Conservation (phyloP, 2,797 vertebrate genomes). For the Enteromius unitaeniatus region DNA sequence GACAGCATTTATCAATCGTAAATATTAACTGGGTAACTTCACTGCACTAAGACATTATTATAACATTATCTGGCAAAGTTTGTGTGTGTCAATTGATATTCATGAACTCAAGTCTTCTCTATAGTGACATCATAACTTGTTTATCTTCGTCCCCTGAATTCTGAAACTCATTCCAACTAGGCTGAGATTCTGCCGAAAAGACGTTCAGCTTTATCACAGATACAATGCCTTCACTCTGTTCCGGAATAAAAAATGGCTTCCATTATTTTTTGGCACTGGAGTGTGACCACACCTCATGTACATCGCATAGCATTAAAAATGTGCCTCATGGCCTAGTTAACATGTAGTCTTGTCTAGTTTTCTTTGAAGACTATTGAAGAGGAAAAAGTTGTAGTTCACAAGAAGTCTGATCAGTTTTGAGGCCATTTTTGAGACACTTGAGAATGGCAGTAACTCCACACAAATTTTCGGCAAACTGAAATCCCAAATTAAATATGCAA, state of each 20-base stretch:
- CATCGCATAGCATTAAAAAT: not conserved
- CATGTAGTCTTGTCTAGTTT: not conserved
- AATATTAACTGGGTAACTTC: not conserved
- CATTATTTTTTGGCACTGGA: not conserved
- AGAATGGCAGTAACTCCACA: not conserved
- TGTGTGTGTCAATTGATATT: not conserved
- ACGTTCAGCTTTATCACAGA: not conserved
- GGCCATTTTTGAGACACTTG: not conserved
- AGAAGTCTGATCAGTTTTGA: not conserved
- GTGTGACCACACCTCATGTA: constrained; percentile 14
- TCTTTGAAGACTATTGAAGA: not conserved
- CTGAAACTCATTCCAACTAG: not conserved
- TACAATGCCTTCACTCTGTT: not conserved
- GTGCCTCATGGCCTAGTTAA: not conserved
- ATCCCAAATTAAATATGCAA: not conserved
- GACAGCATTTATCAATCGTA: not conserved
- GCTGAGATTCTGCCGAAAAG: not conserved
- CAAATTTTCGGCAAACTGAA: not conserved
- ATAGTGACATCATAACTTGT: not conserved
- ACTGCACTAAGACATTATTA: constrained; percentile 3
- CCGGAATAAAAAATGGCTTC: not conserved
- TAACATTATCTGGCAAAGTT: not conserved
- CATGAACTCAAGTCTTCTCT: not conserved
- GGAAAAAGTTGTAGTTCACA: not conserved
- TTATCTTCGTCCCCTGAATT: no score